Conservation (phyloP, 2,888 invertebrate genomes). For the Mythimna impura region DNA sequence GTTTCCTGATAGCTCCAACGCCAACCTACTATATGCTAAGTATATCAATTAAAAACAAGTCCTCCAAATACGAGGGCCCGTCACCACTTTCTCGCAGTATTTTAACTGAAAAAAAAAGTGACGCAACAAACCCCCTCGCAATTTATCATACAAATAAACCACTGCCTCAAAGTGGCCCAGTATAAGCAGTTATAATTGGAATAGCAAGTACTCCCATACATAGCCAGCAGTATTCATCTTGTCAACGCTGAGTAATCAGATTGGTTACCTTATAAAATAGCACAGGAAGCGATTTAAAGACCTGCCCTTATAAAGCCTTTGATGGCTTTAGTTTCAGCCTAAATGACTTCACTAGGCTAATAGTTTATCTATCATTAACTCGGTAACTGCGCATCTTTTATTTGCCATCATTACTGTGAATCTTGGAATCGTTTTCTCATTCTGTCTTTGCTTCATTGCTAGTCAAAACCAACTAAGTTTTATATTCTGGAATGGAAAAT, state of each 20-base stretch:
- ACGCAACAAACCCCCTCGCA: neutral
- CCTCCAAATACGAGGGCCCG: too few relatives aligned
- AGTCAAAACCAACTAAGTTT: too few relatives aligned
- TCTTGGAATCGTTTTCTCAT: constrained; percentile 21
- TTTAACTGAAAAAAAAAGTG: neutral
- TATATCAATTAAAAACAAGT: too few relatives aligned
- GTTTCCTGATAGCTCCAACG: too few relatives aligned
- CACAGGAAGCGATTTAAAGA: constrained; percentile 2
- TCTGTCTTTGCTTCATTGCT: neutral
- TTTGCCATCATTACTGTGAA: constrained; percentile 15
- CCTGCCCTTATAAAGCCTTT: constrained; percentile 7
- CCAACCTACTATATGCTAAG: too few relatives aligned
- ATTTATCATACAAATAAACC: neutral
- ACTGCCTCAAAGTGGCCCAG: neutral
- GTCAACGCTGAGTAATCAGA: constrained; percentile 30
- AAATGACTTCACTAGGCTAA: constrained; percentile 9
- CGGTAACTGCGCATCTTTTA: constrained; percentile 13
- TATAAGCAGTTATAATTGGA: constrained; percentile 10
- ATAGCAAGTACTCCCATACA: constrained; percentile 19
- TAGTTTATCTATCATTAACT: constrained; percentile 13
- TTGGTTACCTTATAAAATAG: constrained; percentile 6
- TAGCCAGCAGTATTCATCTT: constrained; percentile 10
- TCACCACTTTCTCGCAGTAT: too few relatives aligned
- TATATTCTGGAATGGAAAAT: too few relatives aligned
- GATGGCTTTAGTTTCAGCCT: neutral